phyloP scores from a whole-genome alignment of 2,113 vertebrate species.

The Lamprotornis superbus region DNA sequence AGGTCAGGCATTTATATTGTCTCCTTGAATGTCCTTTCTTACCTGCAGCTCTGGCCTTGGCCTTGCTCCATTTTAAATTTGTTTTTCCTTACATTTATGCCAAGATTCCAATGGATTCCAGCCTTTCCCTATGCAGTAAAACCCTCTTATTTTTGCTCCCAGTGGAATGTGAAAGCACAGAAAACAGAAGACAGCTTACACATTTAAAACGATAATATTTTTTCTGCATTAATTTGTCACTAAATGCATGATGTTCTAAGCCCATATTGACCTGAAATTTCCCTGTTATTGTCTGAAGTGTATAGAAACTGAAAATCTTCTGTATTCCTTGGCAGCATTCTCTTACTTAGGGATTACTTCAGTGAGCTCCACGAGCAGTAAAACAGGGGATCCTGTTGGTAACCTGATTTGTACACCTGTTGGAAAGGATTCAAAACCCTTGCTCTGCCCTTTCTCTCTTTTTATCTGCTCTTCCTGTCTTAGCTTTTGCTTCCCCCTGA shows the following conservation, averaged over 20 bases:
- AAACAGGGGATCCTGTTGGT: background rate
- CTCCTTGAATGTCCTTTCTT: background rate
- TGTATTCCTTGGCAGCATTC: accelerated
- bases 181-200: background rate
- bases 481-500: background rate
- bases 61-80: background rate
- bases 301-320: background rate
- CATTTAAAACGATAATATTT: background rate
- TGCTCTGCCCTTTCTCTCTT: background rate
- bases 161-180: background rate
- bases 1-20: background rate
- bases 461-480: background rate
- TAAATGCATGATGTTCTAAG: background rate
- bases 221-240: background rate
- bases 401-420: background rate
- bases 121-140: background rate
- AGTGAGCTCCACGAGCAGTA: background rate
- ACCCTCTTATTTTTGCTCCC: background rate
- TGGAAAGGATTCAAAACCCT: background rate
- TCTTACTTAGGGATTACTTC: background rate
- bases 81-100: background rate
- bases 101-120: constrained; percentile 2
- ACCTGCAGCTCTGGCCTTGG: background rate
- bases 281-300: background rate
- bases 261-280: background rate